Evolutionary conservation across 2,888 invertebrate species (phyloP), one percentile per base, ranked within the genome.

Genomic region (Aethes cnicana): DNA sequence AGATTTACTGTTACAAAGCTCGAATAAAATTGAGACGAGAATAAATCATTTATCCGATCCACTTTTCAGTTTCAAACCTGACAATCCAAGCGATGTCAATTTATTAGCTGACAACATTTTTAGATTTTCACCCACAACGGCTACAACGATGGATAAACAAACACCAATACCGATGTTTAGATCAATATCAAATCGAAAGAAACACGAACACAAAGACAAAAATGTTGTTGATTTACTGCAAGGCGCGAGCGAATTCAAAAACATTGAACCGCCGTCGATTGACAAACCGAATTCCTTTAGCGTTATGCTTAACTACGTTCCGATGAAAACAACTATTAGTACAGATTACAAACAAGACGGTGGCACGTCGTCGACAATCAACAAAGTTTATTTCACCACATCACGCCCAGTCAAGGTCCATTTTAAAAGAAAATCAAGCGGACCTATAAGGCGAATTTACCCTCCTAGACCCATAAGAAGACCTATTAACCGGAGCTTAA

Each of bases 11-110:
- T 48, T 62, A 17, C 69, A 74, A 37, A 67, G 68, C 48, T 73
- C 78, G 12, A 62, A 70, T 42, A 73, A 69, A 54, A 55, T 67
- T 1, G 74, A 81, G 7, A 62, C 56, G 21, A 68, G 74, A 14
- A 69, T 66, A 2, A 85, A 83, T 54, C 84, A 85, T 48, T 73
- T 80, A 49, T 73, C 81, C 36, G 95, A 95, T 70, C 94, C 94
- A 11, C 90, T 95, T 57, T 92, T 92, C 67, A 91, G 90, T 1
- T 95, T 91, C 64, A 95, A 94, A 69, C 95, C 95, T 0, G 92
- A 92, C 53, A 93, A 92, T 57, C 94, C 95, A 0, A 92, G 94
- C 23, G 95, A 95, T 48, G 91, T 95, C 0, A 95, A 95, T 78
- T 80, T 95, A 28, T 68, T 95, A 59, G 94, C 95, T 2, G 91